Evolutionary conservation across 2,888 invertebrate genomes (phyloP).

Genomic region (Merodon equestris): DNA sequence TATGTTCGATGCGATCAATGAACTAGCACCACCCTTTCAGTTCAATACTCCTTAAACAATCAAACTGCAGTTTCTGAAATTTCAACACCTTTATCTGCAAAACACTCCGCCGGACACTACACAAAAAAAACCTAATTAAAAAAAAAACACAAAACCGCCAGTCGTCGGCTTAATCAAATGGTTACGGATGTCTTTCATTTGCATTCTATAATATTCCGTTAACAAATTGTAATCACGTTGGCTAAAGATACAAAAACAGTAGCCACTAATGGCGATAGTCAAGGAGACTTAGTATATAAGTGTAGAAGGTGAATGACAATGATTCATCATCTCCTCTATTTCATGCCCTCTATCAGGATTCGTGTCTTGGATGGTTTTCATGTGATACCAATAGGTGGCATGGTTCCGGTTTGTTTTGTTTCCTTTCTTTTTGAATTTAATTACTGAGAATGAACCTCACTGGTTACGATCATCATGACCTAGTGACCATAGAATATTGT

Average conservation of each 20-base stretch:
- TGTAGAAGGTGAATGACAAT: too few relatives aligned
- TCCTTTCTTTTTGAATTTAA: background rate
- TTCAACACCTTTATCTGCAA: too few relatives aligned
- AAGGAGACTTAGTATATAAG: too few relatives aligned
- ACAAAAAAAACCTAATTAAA: constrained; percentile 1
- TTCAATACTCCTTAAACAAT: too few relatives aligned
- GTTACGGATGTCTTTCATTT: constrained; percentile 52
- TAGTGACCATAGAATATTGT: background rate
- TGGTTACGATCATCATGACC: constrained; percentile 22
- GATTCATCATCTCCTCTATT: constrained; percentile 25
- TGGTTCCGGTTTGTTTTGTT: background rate
- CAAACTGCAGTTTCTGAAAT: too few relatives aligned
- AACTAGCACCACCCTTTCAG: too few relatives aligned
- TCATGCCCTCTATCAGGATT: constrained; percentile 34
- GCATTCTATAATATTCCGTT: constrained; percentile 50
- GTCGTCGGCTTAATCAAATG: constrained; percentile 55
- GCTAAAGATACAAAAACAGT: constrained; percentile 14
- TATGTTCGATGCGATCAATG: background rate
- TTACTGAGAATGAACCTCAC: constrained; percentile 1
- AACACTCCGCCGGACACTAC: too few relatives aligned
- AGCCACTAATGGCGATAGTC: background rate
- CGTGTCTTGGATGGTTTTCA: constrained; percentile 46
- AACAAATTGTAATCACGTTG: constrained; percentile 53
- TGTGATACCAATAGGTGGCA: constrained; percentile 47
- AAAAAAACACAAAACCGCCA: constrained; percentile 24